Conservation (phyloP, 1,140 invertebrate genomes). For the Whitmania pigra region DNA sequence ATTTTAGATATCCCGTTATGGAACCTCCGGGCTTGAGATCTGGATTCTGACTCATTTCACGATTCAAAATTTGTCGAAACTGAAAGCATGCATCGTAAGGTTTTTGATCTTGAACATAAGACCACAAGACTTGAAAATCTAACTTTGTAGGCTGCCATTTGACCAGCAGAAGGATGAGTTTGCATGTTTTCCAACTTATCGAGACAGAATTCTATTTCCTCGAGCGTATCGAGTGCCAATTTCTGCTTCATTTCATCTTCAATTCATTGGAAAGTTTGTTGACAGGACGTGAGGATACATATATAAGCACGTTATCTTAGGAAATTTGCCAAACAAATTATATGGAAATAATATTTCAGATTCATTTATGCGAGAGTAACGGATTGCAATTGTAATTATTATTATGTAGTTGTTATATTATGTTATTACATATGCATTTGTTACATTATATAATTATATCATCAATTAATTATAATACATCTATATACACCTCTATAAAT, state of each 20-base stretch:
- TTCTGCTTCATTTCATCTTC: constrained; percentile 12
- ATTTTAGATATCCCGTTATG: constrained; percentile 6
- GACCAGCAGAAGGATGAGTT: constrained; percentile 14
- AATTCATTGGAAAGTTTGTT: background rate
- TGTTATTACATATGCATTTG: too few relatives aligned
- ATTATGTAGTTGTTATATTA: too few relatives aligned
- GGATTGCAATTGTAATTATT: too few relatives aligned
- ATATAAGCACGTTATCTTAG: too few relatives aligned
- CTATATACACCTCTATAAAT: too few relatives aligned
- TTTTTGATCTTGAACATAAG: background rate
- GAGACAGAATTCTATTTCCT: constrained; percentile 16
- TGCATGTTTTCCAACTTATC: constrained; percentile 18
- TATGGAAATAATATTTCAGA: too few relatives aligned
- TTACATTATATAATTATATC: too few relatives aligned
- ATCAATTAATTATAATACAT: too few relatives aligned
- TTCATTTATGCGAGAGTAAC: too few relatives aligned
- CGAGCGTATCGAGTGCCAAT: constrained; percentile 7
- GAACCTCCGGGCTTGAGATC: constrained; percentile 3
- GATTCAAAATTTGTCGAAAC: constrained; percentile 9
- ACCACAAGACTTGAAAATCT: background rate
- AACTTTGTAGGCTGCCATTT: constrained; percentile 16
- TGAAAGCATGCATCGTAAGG: background rate
- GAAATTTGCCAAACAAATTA: too few relatives aligned
- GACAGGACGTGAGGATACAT: too few relatives aligned
- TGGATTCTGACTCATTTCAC: constrained; percentile 7